Conservation (phyloP, 1,140 invertebrate species). For the Brachionus koreanus region DNA sequence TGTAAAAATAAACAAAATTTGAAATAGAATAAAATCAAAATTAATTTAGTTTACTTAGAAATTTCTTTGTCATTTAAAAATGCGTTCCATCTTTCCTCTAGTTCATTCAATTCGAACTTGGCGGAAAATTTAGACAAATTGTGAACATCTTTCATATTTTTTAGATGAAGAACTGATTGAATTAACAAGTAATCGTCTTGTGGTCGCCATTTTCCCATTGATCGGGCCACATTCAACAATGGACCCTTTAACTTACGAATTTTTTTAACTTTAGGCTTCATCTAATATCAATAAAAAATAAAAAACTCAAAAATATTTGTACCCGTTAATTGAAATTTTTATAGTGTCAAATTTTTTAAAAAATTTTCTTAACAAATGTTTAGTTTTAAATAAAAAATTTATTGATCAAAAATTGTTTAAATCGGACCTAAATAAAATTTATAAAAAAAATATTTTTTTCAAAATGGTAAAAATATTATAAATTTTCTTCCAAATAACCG, state of each 20-base stretch:
- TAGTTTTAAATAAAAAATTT: not conserved
- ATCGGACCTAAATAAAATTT: not conserved
- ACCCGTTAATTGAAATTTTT: not conserved
- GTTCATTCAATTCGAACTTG: constrained; percentile 84
- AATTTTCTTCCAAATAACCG: not conserved
- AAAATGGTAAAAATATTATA: not conserved
- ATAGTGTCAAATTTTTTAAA: not conserved
- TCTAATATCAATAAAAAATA: not conserved
- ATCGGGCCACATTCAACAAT: not conserved
- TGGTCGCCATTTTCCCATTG: constrained; percentile 86
- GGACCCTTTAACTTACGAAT: constrained; percentile 6
- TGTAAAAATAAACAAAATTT: not conserved
- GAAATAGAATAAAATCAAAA: not conserved
- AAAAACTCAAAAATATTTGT: not conserved
- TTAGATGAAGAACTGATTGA: constrained; percentile 79
- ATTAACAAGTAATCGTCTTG: constrained; percentile 90
- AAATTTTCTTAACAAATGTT: not conserved
- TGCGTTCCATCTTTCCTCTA: constrained; percentile 91
- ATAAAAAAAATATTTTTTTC: not conserved
- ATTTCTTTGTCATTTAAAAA: constrained; percentile 81
- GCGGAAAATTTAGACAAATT: constrained; percentile 91
- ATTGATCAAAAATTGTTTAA: not conserved
- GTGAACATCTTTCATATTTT: constrained; percentile 79
- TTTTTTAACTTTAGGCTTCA: not conserved
- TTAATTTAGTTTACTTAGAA: constrained; percentile 54